phyloP scores from a whole-genome alignment of 2,113 vertebrate species.

The Phaethon lepturus region DNA sequence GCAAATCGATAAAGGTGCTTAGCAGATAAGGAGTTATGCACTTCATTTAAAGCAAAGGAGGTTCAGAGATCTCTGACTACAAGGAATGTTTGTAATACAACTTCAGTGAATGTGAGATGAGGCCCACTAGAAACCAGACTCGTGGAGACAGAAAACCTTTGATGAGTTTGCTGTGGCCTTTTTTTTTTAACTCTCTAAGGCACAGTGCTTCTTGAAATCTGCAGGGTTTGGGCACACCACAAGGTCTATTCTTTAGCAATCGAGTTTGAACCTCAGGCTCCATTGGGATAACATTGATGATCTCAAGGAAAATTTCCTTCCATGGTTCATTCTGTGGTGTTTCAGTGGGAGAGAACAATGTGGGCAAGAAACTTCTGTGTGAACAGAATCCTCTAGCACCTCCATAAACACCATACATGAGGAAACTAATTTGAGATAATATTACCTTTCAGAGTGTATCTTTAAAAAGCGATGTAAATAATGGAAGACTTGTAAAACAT shows the following conservation, averaged over 20 bases:
- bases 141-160: not conserved
- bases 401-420: not conserved
- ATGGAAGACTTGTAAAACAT: not conserved
- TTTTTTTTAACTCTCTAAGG: not conserved
- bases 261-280: not conserved
- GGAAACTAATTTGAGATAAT: not conserved
- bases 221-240: not conserved
- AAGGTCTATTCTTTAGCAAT: not conserved
- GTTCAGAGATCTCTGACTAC: not conserved
- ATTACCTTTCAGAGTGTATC: not conserved
- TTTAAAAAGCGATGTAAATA: not conserved
- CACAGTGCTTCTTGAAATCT: not conserved
- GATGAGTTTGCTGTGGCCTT: not conserved
- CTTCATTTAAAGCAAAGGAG: not conserved
- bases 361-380: not conserved
- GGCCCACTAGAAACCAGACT: not conserved
- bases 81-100: not conserved
- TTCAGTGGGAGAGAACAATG: not conserved
- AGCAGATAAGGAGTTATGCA: not conserved
- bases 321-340: not conserved
- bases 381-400: not conserved
- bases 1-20: not conserved
- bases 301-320: not conserved
- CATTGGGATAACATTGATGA: not conserved
- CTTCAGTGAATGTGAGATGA: not conserved